These are phyloP conservation scores for Philotrypesis tridentata DNA, from an alignment of 1,140 invertebrate species.

Conservation along the genomic window DNA sequence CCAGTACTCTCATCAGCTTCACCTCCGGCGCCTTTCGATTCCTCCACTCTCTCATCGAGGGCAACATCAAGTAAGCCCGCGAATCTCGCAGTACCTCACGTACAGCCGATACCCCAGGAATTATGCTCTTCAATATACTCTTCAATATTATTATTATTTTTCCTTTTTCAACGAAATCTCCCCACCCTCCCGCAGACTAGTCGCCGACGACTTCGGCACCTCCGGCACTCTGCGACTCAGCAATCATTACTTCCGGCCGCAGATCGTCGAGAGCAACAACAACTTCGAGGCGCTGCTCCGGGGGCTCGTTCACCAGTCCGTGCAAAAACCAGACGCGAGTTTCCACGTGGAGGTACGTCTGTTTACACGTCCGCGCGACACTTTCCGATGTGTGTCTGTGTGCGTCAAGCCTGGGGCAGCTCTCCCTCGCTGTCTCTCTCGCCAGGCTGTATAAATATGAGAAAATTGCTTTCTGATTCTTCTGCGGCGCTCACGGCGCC, in stretches of 20 bases:
- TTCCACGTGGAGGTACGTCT: constrained; percentile 74
- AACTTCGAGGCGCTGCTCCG: constrained; percentile 74
- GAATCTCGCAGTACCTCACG: neutral
- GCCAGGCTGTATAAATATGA: neutral
- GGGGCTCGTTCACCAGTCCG: constrained; percentile 75
- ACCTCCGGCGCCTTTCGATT: constrained; percentile 90
- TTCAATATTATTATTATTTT: neutral
- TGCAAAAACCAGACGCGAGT: constrained; percentile 74
- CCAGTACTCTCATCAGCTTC: constrained; percentile 88
- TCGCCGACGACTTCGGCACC: constrained; percentile 37
- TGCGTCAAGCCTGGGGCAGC: neutral
- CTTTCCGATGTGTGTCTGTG: neutral
- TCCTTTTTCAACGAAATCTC: too few relatives aligned
- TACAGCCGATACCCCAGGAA: too few relatives aligned
- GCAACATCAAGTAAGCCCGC: constrained; percentile 81
- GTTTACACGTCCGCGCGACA: neutral
- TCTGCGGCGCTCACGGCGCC: too few relatives aligned
- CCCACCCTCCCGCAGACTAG: constrained; percentile 57
- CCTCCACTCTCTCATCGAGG: constrained; percentile 89
- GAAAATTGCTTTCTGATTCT: neutral
- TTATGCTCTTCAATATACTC: too few relatives aligned
- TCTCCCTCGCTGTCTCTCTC: too few relatives aligned
- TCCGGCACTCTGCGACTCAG: constrained; percentile 75
- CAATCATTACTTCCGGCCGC: constrained; percentile 73
- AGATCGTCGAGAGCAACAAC: constrained; percentile 71